These are phyloP conservation scores for Coreius guichenoti DNA, from an alignment of 2,797 vertebrate genomes.

Conservation along the genomic window DNA sequence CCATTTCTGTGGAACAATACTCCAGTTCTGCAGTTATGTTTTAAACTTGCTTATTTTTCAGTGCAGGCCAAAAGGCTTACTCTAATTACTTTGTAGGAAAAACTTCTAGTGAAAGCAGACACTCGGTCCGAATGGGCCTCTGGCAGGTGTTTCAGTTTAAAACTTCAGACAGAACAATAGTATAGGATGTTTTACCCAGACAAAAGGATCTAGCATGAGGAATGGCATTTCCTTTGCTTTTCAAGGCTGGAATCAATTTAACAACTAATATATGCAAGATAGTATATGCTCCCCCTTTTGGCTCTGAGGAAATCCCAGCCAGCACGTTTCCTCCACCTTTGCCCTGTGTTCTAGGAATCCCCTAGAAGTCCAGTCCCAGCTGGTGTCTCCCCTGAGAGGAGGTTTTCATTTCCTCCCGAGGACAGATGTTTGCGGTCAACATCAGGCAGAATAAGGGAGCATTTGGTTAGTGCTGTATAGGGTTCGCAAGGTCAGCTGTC, in stretches of 20 bases:
- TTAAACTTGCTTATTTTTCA: constrained; percentile 7
- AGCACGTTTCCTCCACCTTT: constrained; percentile 47
- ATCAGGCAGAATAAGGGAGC: constrained; percentile 9
- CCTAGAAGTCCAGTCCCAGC: constrained; percentile 19
- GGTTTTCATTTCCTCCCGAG: constrained; percentile 33
- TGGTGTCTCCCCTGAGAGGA: constrained; percentile 2
- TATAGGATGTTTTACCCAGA: constrained; percentile 72
- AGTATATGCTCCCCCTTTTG: constrained; percentile 6
- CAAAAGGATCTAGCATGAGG: constrained; percentile 67
- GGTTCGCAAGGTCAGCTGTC: constrained; percentile 21
- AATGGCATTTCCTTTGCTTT: constrained; percentile 75
- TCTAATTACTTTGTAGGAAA: constrained; percentile 37
- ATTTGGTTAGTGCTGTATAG: not conserved
- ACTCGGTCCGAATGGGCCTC: constrained; percentile 33
- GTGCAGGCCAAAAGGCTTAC: not conserved
- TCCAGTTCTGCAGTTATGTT: constrained; percentile 7
- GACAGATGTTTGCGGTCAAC: constrained; percentile 31
- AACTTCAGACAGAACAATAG: constrained; percentile 70
- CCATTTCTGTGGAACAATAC: constrained; percentile 15
- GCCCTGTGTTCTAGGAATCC: constrained; percentile 15
- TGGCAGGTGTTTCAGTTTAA: constrained; percentile 78
- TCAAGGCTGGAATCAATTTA: constrained; percentile 77
- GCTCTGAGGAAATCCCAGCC: constrained; percentile 53
- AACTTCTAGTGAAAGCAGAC: constrained; percentile 34
- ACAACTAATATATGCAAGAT: constrained; percentile 53